Percentiles rank a stretch among this genome's conserved stretches.
These are phyloP conservation scores for Enoplolaimus lenunculus DNA, from an alignment of 2,888 invertebrate genomes.

Conservation along the genomic window DNA sequence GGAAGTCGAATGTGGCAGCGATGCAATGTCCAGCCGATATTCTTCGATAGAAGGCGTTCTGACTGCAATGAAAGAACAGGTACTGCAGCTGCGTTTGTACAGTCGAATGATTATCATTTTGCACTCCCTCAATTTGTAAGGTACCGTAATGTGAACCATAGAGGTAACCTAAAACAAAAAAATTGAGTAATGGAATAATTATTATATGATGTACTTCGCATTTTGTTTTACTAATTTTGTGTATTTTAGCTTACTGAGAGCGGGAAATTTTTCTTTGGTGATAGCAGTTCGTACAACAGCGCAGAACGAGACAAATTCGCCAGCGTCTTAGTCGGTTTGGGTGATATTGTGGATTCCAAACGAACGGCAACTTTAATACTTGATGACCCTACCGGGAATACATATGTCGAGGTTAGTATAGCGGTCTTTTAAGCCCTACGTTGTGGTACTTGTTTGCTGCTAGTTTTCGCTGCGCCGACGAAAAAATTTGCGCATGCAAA, in stretches of 20 bases:
- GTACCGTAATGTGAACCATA: no score
- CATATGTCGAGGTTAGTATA: slow-evolving; percentile 67
- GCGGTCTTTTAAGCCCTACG: no score
- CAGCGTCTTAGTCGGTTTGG: no score
- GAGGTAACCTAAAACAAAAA: no score
- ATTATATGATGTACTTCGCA: not conserved
- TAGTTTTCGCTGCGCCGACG: no score
- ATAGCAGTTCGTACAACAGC: slow-evolving; percentile 56
- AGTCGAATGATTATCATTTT: no score
- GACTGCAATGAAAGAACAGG: slow-evolving; percentile 55
- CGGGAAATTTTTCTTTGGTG: slow-evolving; percentile 42
- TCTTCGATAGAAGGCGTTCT: slow-evolving; percentile 85
- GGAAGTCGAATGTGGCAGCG: slow-evolving; percentile 67
- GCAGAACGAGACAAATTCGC: slow-evolving; percentile 47
- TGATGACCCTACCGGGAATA: slow-evolving; percentile 94
- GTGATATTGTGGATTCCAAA: slow-evolving; percentile 54
- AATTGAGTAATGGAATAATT: no score
- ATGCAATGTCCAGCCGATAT: slow-evolving; percentile 76
- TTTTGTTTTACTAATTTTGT: slow-evolving; percentile 43
- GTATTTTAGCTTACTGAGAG: slow-evolving; percentile 27
- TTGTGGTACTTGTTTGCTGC: no score
- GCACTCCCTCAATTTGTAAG: no score
- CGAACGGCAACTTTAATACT: slow-evolving; percentile 58
- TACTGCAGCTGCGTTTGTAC: no score
- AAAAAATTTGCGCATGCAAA: no score